These are phyloP conservation scores for Thymelicus acteon DNA, from an alignment of 2,888 invertebrate genomes.

Conservation along the genomic window DNA sequence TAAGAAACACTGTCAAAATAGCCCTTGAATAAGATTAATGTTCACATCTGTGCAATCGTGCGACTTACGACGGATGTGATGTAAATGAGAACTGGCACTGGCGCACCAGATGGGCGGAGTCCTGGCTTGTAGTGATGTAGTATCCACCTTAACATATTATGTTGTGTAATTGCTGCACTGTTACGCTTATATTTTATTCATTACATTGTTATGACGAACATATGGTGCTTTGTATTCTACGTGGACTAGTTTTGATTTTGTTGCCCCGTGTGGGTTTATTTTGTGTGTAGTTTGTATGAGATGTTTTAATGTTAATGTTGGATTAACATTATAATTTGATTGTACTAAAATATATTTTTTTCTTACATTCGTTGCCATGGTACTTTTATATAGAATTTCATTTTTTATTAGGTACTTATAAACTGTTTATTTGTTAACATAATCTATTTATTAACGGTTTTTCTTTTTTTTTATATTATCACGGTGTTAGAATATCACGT, in stretches of 20 bases:
- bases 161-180: constrained; percentile 12
- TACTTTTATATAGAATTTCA: too few species aligned
- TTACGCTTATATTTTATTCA: constrained; percentile 31
- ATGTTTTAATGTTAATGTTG: too few species aligned
- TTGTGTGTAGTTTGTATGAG: background rate
- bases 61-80: constrained; percentile 11
- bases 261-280: background rate
- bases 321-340: too few species aligned
- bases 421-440: too few species aligned
- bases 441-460: too few species aligned
- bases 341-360: too few species aligned
- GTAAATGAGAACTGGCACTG: background rate
- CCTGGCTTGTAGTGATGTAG: constrained; percentile 1
- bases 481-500: background rate
- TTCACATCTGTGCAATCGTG: background rate
- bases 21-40: background rate
- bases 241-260: constrained; percentile 4
- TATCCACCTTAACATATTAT: background rate
- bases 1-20: background rate
- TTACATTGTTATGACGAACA: constrained; percentile 22
- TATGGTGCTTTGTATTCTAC: constrained; percentile 17
- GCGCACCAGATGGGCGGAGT: background rate
- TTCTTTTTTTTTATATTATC: too few species aligned
- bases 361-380: too few species aligned
- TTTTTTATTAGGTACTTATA: too few species aligned